Percentiles rank a stretch among this genome's conserved stretches.
Conservation (phyloP, 1,140 invertebrate genomes). For the Calliopsis andreniformis region DNA sequence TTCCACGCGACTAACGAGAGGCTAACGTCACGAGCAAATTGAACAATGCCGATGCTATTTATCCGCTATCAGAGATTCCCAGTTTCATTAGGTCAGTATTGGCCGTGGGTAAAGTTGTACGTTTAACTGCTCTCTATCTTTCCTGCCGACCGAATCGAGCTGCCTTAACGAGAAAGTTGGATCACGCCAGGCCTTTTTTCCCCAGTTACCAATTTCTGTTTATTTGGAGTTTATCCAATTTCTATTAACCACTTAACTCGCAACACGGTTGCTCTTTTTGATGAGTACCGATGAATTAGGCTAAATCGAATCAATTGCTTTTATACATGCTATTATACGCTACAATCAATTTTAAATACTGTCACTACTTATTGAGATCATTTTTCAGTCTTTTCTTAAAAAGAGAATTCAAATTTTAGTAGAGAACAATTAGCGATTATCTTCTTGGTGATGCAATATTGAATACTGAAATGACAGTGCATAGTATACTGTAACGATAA, state of each 20-base stretch:
- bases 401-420: too few relatives aligned
- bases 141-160: background rate
- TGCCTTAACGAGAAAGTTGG: slow-evolving; percentile 15
- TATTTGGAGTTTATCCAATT: background rate
- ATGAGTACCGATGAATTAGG: too few relatives aligned
- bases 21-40: slow-evolving; percentile 20
- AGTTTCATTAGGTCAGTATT: slow-evolving; percentile 23
- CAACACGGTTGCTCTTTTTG: too few relatives aligned
- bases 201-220: background rate
- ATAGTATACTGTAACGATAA: too few relatives aligned
- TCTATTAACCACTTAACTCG: background rate
- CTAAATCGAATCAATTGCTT: too few relatives aligned
- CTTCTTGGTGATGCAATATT: too few relatives aligned
- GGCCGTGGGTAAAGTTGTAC: background rate
- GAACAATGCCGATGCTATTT: slow-evolving; percentile 24
- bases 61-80: slow-evolving; percentile 35
- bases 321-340: too few relatives aligned
- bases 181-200: slow-evolving; percentile 2
- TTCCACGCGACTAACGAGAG: slow-evolving; percentile 6
- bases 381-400: too few relatives aligned
- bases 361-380: too few relatives aligned
- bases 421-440: too few relatives aligned
- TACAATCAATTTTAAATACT: too few relatives aligned
- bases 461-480: too few relatives aligned
- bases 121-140: background rate